Evolutionary conservation across 1,140 invertebrate species (phyloP).

Genomic region (Andricus grossulariae): DNA sequence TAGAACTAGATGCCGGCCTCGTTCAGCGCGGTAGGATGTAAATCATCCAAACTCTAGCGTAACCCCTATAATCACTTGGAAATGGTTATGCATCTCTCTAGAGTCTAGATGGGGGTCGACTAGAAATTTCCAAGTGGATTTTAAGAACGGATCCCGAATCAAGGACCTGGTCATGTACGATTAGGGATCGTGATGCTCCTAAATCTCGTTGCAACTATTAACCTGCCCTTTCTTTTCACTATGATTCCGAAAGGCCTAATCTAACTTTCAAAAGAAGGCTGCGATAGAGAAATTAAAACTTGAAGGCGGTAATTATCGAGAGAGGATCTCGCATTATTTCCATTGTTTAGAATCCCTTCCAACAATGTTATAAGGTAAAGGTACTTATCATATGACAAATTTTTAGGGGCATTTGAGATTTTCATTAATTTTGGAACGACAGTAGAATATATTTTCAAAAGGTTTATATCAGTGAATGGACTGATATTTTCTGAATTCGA

Average conservation of each 20-base stretch:
- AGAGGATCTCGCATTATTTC: too few relatives aligned
- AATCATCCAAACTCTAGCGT: constrained; percentile 68
- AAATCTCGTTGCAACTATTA: background rate
- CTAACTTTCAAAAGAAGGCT: too few relatives aligned
- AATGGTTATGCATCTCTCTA: constrained; percentile 50
- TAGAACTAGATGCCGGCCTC: constrained; percentile 59
- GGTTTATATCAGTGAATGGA: too few relatives aligned
- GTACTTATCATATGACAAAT: too few relatives aligned
- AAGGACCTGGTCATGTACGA: background rate
- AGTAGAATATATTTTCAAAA: too few relatives aligned
- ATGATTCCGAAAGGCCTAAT: background rate
- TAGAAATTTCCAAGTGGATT: constrained; percentile 16
- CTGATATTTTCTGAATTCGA: too few relatives aligned
- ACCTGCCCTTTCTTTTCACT: background rate
- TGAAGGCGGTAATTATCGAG: too few relatives aligned
- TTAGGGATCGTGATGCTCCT: background rate
- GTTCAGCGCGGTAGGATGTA: constrained; percentile 57
- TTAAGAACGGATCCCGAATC: constrained; percentile 10
- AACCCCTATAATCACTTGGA: constrained; percentile 69
- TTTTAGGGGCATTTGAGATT: too few relatives aligned
- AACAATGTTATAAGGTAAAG: too few relatives aligned
- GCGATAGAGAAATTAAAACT: too few relatives aligned
- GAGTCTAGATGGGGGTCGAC: constrained; percentile 2
- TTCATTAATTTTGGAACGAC: too few relatives aligned
- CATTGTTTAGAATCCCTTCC: too few relatives aligned